These are phyloP conservation scores for Alentia gelatinosa DNA, from an alignment of 2,888 invertebrate genomes.

Conservation along the genomic window DNA sequence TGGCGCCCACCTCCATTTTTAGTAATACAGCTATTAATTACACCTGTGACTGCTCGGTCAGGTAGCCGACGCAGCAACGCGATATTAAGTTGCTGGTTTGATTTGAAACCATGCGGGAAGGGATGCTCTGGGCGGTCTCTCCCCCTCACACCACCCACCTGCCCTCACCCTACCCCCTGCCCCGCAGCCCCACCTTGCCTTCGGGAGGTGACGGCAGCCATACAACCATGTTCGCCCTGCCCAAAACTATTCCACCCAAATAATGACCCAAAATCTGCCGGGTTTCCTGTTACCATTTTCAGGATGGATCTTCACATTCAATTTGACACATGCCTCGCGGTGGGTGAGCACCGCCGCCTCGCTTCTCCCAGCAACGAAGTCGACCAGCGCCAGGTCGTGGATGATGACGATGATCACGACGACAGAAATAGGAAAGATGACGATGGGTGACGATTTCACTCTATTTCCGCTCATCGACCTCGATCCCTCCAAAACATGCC, in stretches of 20 bases:
- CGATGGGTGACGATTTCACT: neutral
- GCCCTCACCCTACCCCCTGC: neutral
- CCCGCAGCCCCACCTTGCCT: neutral
- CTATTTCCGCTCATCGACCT: neutral
- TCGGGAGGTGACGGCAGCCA: slow-evolving; percentile 10
- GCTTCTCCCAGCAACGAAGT: neutral
- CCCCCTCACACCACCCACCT: neutral
- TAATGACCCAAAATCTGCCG: slow-evolving; percentile 50
- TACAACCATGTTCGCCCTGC: slow-evolving; percentile 27
- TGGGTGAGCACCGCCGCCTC: neutral
- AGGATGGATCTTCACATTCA: slow-evolving; percentile 49
- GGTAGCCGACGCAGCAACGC: neutral
- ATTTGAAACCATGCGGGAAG: slow-evolving; percentile 29
- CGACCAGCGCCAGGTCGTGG: neutral
- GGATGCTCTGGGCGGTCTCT: neutral
- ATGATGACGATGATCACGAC: neutral
- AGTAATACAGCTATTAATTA: slow-evolving; percentile 52
- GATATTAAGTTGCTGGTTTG: slow-evolving; percentile 19
- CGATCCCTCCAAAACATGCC: too few species aligned
- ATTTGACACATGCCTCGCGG: slow-evolving; percentile 47
- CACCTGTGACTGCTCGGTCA: neutral
- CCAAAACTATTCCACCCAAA: slow-evolving; percentile 49
- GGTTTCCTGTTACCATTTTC: slow-evolving; percentile 54
- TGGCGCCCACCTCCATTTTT: neutral
- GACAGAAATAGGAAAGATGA: neutral